These are phyloP conservation scores for Ameiurus melas DNA, from an alignment of 2,113 vertebrate genomes.

Conservation along the genomic window DNA sequence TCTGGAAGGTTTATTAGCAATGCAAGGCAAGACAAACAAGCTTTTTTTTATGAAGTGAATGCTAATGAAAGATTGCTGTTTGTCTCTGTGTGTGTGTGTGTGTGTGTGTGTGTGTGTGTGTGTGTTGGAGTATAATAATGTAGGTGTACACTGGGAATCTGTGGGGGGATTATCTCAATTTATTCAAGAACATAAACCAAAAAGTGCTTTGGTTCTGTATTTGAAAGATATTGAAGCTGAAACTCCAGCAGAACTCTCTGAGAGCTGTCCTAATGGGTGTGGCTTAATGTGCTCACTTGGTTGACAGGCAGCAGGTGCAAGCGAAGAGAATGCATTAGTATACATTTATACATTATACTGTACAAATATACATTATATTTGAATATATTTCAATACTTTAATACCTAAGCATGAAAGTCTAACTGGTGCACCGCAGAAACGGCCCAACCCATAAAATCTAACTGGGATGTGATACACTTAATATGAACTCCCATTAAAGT, in stretches of 20 bases:
- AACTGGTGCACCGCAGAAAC: background rate
- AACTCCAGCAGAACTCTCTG: background rate
- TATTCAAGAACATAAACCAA: background rate
- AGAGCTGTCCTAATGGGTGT: background rate
- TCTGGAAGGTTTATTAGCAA: constrained; percentile 2
- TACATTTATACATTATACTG: no score
- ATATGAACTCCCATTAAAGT: background rate
- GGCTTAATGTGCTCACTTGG: background rate
- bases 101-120: background rate
- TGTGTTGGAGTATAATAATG: background rate
- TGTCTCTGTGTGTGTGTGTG: background rate
- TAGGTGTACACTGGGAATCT: background rate
- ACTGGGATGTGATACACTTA: background rate
- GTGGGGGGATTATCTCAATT: background rate
- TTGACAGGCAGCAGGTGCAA: background rate
- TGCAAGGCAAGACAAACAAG: background rate
- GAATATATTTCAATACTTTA: background rate
- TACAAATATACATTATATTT: no score
- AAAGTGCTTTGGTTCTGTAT: background rate
- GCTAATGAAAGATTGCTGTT: background rate
- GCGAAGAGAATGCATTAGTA: background rate
- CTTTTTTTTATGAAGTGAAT: background rate
- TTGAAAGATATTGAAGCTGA: background rate
- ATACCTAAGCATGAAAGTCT: background rate
- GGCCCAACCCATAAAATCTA: background rate